These are phyloP conservation scores for Alca torda DNA, from an alignment of 2,797 vertebrate genomes.

Conservation along the genomic window DNA sequence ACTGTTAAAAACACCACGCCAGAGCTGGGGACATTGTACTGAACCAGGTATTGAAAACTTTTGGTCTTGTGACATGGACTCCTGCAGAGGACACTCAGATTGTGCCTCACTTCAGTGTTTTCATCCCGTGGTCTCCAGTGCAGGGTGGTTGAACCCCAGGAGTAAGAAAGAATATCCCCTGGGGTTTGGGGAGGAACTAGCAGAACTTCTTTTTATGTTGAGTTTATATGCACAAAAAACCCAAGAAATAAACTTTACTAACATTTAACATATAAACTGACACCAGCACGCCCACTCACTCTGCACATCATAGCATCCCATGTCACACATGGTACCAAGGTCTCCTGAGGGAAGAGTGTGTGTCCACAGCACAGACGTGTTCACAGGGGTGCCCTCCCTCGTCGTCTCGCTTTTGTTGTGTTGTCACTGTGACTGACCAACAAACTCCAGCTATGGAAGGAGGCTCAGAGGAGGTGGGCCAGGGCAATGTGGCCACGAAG, in stretches of 20 bases:
- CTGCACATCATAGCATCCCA: accelerated
- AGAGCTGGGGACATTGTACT: neutral
- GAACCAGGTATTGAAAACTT: neutral
- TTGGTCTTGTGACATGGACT: neutral
- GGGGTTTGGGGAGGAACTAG: neutral
- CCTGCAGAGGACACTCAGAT: neutral
- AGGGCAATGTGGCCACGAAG: neutral
- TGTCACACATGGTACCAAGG: neutral
- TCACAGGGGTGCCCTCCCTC: neutral
- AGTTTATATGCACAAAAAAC: neutral
- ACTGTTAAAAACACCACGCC: neutral
- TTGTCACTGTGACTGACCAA: neutral
- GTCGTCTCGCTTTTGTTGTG: neutral
- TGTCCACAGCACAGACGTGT: no score
- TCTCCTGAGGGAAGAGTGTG: neutral
- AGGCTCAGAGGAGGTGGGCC: neutral
- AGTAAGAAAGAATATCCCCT: neutral
- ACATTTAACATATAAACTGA: neutral
- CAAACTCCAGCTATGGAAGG: neutral
- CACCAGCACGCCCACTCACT: neutral
- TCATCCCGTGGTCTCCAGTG: accelerated
- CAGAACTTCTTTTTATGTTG: neutral
- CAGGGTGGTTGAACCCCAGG: neutral
- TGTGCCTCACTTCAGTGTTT: neutral
- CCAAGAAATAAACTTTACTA: neutral